These are phyloP conservation scores for Tiliqua scincoides DNA, from an alignment of 2,113 vertebrate species.

Conservation along the genomic window DNA sequence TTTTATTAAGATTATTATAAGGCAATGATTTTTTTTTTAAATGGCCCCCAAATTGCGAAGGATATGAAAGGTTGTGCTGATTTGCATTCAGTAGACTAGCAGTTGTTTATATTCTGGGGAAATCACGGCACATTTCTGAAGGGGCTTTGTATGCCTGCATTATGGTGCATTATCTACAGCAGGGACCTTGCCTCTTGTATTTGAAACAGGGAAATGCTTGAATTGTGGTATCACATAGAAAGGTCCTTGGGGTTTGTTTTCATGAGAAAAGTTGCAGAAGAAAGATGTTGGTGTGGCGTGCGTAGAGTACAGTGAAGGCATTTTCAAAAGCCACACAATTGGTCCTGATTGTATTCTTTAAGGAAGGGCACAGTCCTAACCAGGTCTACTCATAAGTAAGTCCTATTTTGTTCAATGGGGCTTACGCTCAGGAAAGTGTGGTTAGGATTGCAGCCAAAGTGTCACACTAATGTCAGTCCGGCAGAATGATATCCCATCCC, in stretches of 20 bases:
- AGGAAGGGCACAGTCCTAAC: too few species aligned
- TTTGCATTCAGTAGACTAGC: conserved; percentile 42
- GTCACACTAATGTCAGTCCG: neutral
- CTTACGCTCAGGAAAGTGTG: too few species aligned
- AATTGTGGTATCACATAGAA: conserved; percentile 44
- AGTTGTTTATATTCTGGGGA: conserved; percentile 54
- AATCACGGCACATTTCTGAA: conserved; percentile 48
- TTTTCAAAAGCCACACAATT: neutral
- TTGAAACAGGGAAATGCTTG: conserved; percentile 53
- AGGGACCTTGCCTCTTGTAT: conserved; percentile 34
- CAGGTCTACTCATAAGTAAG: too few species aligned
- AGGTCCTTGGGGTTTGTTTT: conserved; percentile 44
- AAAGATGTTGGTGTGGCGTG: conserved; percentile 59
- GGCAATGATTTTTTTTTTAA: conserved; percentile 51
- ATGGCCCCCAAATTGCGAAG: conserved; percentile 37
- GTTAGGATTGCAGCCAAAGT: too few species aligned
- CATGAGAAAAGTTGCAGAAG: conserved; percentile 61
- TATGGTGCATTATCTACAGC: conserved; percentile 57
- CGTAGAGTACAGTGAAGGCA: neutral
- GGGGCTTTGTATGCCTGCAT: conserved; percentile 34
- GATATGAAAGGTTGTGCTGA: conserved; percentile 55
- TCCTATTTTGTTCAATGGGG: too few species aligned
- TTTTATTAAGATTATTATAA: conserved; percentile 21
- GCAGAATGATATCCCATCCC: neutral
- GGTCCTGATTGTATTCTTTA: neutral